These are phyloP conservation scores for Rallus limicola DNA, from an alignment of 2,113 vertebrate species.

Conservation along the genomic window DNA sequence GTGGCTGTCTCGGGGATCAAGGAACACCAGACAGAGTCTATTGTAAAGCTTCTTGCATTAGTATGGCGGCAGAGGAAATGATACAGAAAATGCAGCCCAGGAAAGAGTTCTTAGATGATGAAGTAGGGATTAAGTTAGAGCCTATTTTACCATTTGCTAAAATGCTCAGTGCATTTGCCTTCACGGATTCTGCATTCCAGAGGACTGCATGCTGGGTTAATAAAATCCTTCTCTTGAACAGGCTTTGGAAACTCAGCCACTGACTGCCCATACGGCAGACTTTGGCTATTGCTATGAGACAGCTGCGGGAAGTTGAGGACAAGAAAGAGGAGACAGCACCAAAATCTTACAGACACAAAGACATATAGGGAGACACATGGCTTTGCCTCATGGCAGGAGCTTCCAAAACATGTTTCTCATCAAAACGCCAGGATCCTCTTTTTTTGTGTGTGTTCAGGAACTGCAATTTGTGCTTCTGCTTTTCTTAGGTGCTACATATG, in stretches of 20 bases:
- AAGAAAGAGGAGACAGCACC: slow-evolving; percentile 32
- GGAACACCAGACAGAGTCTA: background rate
- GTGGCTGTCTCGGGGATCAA: background rate
- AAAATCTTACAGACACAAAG: background rate
- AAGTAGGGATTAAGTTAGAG: slow-evolving; percentile 36
- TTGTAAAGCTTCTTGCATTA: background rate
- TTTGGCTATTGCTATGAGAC: slow-evolving; percentile 54
- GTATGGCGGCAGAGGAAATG: background rate
- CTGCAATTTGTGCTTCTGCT: background rate
- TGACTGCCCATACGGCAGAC: slow-evolving; percentile 59
- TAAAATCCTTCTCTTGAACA: slow-evolving; percentile 65
- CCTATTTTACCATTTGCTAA: slow-evolving; percentile 32
- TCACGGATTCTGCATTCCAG: slow-evolving; percentile 64
- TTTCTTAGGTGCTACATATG: background rate
- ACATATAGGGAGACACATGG: background rate
- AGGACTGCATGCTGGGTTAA: slow-evolving; percentile 75
- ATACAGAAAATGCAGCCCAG: background rate
- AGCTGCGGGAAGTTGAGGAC: slow-evolving; percentile 67
- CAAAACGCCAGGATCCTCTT: background rate
- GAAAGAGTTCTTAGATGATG: slow-evolving; percentile 27
- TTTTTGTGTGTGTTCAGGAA: background rate
- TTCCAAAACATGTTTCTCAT: slow-evolving; percentile 30
- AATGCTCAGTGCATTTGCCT: slow-evolving; percentile 40
- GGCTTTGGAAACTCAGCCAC: slow-evolving; percentile 66
- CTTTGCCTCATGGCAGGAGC: background rate